Conservation (phyloP, 2,888 invertebrate species). For the Philhelius pedissequus region DNA sequence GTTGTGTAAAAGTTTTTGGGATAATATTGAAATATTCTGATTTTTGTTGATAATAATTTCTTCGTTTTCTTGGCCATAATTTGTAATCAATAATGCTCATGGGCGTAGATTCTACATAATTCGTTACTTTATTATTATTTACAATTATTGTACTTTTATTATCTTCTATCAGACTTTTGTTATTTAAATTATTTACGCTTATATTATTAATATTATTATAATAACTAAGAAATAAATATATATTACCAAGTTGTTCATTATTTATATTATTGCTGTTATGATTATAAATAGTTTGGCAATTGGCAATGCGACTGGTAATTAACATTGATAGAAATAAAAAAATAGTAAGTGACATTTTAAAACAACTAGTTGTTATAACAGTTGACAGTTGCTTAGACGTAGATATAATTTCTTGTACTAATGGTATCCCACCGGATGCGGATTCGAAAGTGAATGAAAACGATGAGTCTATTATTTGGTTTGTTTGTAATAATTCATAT, state of each 20-base stretch:
- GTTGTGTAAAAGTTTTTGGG: background rate
- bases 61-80: background rate
- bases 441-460: background rate
- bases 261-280: no score
- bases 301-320: constrained; percentile 42
- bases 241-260: constrained; percentile 34
- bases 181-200: constrained; percentile 40
- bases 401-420: constrained; percentile 36
- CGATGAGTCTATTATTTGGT: constrained; percentile 21
- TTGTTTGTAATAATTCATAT: constrained; percentile 31
- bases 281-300: constrained; percentile 42
- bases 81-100: background rate
- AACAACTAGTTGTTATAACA: constrained; percentile 27
- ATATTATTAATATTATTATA: constrained; percentile 43
- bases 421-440: background rate
- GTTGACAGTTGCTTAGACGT: constrained; percentile 29
- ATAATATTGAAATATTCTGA: background rate
- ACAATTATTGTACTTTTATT: constrained; percentile 16
- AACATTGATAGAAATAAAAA: constrained; percentile 49
- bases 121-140: constrained; percentile 6
- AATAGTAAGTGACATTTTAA: constrained; percentile 46
- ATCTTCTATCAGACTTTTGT: constrained; percentile 58
- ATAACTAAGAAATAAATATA: constrained; percentile 35
- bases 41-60: background rate
- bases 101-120: background rate